A percentile compares a stretch with the other conserved stretches of the same genome.
These are phyloP conservation scores for Gortyna flavago DNA, from an alignment of 2,888 invertebrate species.

Conservation along the genomic window DNA sequence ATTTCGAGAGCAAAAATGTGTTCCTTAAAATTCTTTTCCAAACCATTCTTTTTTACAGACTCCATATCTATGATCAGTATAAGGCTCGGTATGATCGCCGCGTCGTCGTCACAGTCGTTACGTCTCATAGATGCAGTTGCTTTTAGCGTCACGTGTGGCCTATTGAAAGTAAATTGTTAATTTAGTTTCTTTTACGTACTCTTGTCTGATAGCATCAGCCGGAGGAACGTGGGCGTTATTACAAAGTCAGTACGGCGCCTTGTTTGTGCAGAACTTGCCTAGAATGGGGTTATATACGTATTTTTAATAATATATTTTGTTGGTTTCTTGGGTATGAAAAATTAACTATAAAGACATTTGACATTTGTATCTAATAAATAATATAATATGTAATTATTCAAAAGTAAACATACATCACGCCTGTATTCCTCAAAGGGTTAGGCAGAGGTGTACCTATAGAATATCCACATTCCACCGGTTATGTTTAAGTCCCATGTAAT, in stretches of 20 bases:
- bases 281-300: background rate
- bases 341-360: background rate
- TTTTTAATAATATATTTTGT: background rate
- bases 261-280: background rate
- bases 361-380: background rate
- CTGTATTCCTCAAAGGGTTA: background rate
- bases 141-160: conserved; percentile 66
- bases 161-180: conserved; percentile 74
- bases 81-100: conserved; percentile 7
- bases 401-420: background rate
- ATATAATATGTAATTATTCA: background rate
- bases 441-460: background rate
- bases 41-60: conserved; percentile 11
- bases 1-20: background rate
- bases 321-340: background rate
- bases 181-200: conserved; percentile 69
- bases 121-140: conserved; percentile 57
- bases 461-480: background rate
- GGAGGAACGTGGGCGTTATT: background rate
- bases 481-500: background rate
- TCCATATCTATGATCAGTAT: conserved; percentile 26
- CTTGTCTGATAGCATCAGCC: conserved; percentile 32
- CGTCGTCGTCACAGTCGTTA: conserved; percentile 18
- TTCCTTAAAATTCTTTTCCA: background rate
- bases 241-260: background rate